phyloP scores from a whole-genome alignment of 2,888 invertebrate species.

The Melangyna quadrimaculata region DNA sequence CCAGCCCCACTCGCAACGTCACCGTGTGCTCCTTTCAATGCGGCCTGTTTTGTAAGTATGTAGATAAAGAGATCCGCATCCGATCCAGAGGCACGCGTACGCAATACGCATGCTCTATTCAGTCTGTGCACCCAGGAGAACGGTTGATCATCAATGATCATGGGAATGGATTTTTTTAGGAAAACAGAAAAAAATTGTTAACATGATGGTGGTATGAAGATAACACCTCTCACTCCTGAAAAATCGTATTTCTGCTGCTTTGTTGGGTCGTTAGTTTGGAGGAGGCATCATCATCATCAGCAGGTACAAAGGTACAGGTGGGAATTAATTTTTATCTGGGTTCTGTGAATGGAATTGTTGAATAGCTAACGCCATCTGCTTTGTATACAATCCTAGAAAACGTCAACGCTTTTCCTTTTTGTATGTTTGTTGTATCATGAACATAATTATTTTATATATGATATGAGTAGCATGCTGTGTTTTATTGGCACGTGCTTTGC shows the following conservation, averaged over 20 bases:
- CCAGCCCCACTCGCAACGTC: no score
- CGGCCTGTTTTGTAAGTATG: neutral
- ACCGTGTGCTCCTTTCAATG: constrained; percentile 3
- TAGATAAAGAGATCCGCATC: neutral
- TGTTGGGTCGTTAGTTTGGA: constrained; percentile 2
- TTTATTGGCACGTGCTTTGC: no score
- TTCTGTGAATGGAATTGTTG: constrained; percentile 69
- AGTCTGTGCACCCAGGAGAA: constrained; percentile 12
- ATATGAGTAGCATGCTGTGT: no score
- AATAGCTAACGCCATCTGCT: constrained; percentile 71
- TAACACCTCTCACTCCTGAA: constrained; percentile 58
- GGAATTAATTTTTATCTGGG: constrained; percentile 68
- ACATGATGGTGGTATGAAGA: constrained; percentile 59
- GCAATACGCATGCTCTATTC: constrained; percentile 31
- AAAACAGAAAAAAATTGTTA: constrained; percentile 36
- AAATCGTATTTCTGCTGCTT: constrained; percentile 49
- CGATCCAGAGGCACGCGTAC: constrained; percentile 48
- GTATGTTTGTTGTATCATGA: neutral
- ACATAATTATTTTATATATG: no score
- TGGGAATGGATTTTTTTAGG: neutral
- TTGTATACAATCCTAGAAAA: constrained; percentile 22
- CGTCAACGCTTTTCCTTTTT: neutral
- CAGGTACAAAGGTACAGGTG: constrained; percentile 53
- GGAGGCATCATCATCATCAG: no score
- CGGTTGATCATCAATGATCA: constrained; percentile 9